phyloP scores from a whole-genome alignment of 2,888 invertebrate species.

The Polydrusus tereticollis region DNA sequence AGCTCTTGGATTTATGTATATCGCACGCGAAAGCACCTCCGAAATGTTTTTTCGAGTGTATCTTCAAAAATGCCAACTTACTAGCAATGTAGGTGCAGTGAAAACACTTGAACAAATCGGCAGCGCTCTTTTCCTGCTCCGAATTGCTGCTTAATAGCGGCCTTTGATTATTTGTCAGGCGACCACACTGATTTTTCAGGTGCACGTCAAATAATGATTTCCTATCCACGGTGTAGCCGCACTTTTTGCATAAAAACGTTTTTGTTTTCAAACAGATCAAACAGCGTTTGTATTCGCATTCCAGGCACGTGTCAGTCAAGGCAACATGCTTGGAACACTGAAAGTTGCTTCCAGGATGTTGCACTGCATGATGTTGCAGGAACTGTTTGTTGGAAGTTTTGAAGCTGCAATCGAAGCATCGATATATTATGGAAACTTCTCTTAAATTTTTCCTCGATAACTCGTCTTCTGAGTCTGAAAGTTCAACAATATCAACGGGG shows the following conservation, averaged over 20 bases:
- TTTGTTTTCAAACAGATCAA: neutral
- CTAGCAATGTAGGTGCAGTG: neutral
- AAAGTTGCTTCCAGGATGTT: neutral
- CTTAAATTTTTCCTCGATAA: neutral
- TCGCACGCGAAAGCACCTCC: neutral
- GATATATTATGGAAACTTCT: neutral
- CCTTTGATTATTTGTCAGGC: neutral
- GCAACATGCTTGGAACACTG: neutral
- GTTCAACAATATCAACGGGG: neutral
- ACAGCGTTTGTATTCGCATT: neutral
- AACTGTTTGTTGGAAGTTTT: neutral
- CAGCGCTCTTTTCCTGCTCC: neutral
- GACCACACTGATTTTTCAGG: neutral
- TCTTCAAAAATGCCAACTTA: neutral
- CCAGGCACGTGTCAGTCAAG: neutral
- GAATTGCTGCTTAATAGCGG: neutral
- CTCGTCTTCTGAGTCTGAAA: neutral
- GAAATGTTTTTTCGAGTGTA: neutral
- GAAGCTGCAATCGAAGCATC: neutral
- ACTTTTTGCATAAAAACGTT: neutral
- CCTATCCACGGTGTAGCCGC: neutral
- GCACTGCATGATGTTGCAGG: neutral
- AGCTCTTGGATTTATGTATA: neutral
- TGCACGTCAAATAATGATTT: neutral
- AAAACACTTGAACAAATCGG: neutral